phyloP scores from a whole-genome alignment of 2,113 vertebrate genomes.

The Xenotilapia longispinis region DNA sequence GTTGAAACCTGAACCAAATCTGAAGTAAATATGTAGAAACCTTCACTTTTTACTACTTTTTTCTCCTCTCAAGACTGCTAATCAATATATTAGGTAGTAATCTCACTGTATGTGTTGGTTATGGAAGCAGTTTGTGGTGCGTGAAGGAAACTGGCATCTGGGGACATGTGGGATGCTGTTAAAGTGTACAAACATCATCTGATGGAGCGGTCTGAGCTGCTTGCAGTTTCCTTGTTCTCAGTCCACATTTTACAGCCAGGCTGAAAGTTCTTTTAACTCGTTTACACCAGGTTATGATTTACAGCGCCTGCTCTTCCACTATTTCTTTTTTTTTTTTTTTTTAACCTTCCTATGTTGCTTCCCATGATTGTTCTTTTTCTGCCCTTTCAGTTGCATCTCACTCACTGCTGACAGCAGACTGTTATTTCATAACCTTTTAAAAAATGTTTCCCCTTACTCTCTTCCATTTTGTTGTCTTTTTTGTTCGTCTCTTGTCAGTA shows the following conservation, averaged over 20 bases:
- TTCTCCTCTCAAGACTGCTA: not conserved
- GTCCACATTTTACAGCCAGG: slow-evolving; percentile 6
- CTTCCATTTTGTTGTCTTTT: not conserved
- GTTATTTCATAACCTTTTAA: not conserved
- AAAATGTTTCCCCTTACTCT: not conserved
- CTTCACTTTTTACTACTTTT: not conserved
- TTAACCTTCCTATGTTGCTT: not conserved
- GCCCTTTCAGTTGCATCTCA: not conserved
- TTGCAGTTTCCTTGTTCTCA: not conserved
- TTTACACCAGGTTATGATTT: slow-evolving; percentile 17
- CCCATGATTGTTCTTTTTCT: not conserved
- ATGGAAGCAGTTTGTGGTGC: not conserved
- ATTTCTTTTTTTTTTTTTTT: not conserved
- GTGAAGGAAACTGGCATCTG: not conserved
- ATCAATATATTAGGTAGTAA: not conserved
- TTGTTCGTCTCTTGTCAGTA: not conserved
- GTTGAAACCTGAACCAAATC: not conserved
- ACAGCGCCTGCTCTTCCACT: not conserved
- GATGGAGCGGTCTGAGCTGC: not conserved
- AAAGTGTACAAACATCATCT: not conserved
- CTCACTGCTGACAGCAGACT: not conserved
- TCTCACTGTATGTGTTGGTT: not conserved
- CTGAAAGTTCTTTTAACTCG: not conserved
- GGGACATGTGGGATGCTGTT: not conserved
- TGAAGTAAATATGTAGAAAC: not conserved